Percentiles rank a stretch among this genome's conserved stretches.
These are phyloP conservation scores for Xestia sexstrigata DNA, from an alignment of 2,888 invertebrate species.

Conservation along the genomic window DNA sequence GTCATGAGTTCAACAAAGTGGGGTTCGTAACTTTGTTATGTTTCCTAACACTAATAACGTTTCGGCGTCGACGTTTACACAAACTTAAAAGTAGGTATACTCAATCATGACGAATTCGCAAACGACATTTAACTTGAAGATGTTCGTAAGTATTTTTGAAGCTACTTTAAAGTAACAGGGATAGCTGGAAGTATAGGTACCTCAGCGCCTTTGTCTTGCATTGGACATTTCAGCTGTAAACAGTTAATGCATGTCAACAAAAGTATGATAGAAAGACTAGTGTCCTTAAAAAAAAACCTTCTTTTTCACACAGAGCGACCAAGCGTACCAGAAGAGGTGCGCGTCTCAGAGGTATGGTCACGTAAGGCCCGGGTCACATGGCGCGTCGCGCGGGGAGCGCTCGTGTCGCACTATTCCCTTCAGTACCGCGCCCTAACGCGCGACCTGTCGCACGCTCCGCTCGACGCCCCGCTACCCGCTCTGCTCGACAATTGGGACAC, in stretches of 20 bases:
- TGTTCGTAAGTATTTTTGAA: background rate
- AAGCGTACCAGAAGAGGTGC: constrained; percentile 85
- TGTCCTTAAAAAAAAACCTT: background rate
- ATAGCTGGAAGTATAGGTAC: background rate
- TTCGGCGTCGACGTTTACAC: background rate
- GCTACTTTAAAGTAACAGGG: background rate
- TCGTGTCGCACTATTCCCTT: constrained; percentile 86
- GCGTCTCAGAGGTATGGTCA: constrained; percentile 88
- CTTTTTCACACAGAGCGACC: constrained; percentile 79
- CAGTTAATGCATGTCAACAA: background rate
- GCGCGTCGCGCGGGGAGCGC: constrained; percentile 83
- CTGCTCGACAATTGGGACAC: constrained; percentile 85
- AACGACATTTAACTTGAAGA: background rate
- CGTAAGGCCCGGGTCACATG: constrained; percentile 86
- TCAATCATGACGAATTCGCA: background rate
- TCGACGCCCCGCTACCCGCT: constrained; percentile 83
- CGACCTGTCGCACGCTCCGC: constrained; percentile 79
- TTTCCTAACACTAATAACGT: background rate
- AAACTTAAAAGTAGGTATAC: background rate
- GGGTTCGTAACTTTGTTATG: background rate
- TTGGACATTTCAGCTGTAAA: background rate
- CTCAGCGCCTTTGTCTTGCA: background rate
- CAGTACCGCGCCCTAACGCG: constrained; percentile 84
- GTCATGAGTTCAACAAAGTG: background rate
- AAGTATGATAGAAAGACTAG: background rate